Conservation (phyloP, 2,888 invertebrate species). For the Ophion obscuratus region DNA sequence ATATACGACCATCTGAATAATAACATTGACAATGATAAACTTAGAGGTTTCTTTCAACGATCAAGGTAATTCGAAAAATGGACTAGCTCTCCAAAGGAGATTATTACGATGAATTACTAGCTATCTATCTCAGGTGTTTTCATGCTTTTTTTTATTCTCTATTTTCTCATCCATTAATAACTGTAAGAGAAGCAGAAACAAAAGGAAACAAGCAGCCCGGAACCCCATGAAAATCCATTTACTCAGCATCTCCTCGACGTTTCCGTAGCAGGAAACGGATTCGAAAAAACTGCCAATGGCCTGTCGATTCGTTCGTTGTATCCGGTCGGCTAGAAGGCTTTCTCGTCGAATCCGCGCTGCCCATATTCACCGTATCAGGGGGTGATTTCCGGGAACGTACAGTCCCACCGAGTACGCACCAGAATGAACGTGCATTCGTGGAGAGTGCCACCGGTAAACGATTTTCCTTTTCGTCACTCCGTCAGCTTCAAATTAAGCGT, state of each 20-base stretch:
- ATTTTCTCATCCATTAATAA: background rate
- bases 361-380: background rate
- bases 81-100: background rate
- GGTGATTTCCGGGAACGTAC: background rate
- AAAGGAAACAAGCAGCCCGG: background rate
- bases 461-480: constrained; percentile 31
- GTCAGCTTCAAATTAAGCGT: constrained; percentile 33
- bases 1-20: too few relatives aligned
- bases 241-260: background rate
- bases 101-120: background rate
- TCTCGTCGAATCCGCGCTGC: background rate
- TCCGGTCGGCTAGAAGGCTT: background rate
- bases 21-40: too few relatives aligned
- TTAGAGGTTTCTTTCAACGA: too few relatives aligned
- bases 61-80: background rate
- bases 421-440: background rate
- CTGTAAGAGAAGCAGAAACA: background rate
- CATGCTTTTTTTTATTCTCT: too few relatives aligned
- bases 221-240: background rate
- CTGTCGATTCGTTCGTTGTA: background rate
- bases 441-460: constrained; percentile 36
- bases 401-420: background rate
- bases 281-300: background rate
- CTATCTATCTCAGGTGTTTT: too few relatives aligned
- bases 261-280: background rate